Evolutionary conservation across 2,797 vertebrate species (phyloP).

Genomic region (Kryptopterus vitreolus): DNA sequence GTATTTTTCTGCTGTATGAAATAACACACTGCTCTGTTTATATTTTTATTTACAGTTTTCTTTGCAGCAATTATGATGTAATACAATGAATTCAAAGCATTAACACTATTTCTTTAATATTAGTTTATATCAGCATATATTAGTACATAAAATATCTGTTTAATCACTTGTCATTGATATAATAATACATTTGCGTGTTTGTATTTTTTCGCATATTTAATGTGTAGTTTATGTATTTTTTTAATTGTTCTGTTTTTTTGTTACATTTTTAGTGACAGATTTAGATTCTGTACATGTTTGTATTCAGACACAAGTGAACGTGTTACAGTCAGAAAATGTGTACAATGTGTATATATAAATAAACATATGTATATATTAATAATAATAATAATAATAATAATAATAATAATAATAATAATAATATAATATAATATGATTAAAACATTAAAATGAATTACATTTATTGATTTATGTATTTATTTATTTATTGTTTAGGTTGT

Average conservation of each 20-base stretch:
- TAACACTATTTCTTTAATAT: background rate
- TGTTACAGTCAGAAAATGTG: background rate
- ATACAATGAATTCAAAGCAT: background rate
- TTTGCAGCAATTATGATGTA: background rate
- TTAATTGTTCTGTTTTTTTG: background rate
- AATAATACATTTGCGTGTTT: background rate
- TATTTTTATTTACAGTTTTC: too few species aligned
- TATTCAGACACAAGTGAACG: background rate
- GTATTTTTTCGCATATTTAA: background rate
- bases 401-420: too few species aligned
- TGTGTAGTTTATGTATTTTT: too few species aligned
- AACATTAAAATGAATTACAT: too few species aligned
- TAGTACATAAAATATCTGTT: background rate
- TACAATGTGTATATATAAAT: too few species aligned
- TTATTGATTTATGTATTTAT: too few species aligned
- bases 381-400: background rate
- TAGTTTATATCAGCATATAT: background rate
- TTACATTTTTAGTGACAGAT: background rate
- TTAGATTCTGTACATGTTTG: background rate
- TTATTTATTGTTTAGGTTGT: too few species aligned
- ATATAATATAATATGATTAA: too few species aligned
- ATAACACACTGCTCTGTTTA: background rate
- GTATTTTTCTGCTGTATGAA: background rate
- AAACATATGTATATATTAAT: too few species aligned
- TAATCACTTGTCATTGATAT: background rate